Evolutionary conservation across 2,113 vertebrate genomes (phyloP), one percentile per base, ranked within the genome.

Genomic region (Struthio camelus): DNA sequence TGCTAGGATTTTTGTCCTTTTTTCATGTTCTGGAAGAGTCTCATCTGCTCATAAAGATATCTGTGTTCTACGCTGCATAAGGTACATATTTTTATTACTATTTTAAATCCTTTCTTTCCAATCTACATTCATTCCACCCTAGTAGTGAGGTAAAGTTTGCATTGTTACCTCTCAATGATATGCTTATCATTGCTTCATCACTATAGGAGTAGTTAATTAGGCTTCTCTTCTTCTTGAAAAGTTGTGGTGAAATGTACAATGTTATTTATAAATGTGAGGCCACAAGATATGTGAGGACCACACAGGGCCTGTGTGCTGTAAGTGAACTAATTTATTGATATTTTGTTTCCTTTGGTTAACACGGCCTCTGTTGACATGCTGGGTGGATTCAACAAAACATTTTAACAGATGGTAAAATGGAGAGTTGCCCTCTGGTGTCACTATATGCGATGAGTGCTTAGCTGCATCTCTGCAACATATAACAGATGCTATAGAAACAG

Each of bases 401-500:
- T 72, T 88, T 66, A 96, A 78, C 50, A 92, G 84, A 91, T 87
- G 89, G 50, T 75, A 50, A 90, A 90, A 91, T 53, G n/a, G 61
- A 90, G 64, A 4, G 10, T 72, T 82, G 53, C 66, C 20, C 62
- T 76, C 70, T 88, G 10, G 14, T 90, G 77, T 65, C 77, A 51
- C 40, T 61, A 12, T 40, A 6, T 53, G 9, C 82, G 42, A 86
- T 24, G 34, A 66, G 30, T 27, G 9, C 32, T 72, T 87, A 79
- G 78, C 32, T 85, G 14, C 23, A 10, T 40, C 76, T 69, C 22
- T 10, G 25, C 58, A 86, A 65, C 50, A 44, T 23, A 19, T 51
- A 91, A 62, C 67, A 95, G 62, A 96, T 92, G 67, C 25, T 97
- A 56, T 84, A 89, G 54, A 89, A 96, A 91, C 59, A 95, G 58